Conservation (phyloP, 2,888 invertebrate genomes). For the Drosophila tanythrix region DNA sequence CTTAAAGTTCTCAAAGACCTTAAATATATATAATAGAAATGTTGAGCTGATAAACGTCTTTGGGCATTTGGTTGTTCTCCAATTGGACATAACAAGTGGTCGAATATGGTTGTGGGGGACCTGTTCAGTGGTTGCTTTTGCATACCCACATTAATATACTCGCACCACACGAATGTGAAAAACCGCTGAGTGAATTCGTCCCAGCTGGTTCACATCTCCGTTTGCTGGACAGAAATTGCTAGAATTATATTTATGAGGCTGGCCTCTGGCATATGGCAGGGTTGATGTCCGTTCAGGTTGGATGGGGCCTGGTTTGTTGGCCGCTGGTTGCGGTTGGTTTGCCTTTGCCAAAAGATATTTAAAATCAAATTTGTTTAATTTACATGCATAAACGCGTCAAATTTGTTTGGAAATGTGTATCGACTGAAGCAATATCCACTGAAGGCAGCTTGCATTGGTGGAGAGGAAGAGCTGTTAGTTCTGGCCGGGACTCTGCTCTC, state of each 20-base stretch:
- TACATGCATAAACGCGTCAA: conserved; percentile 81
- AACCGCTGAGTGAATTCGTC: conserved; percentile 40
- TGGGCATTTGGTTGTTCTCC: neutral
- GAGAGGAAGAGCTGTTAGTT: conserved; percentile 10
- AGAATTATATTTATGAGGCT: conserved; percentile 62
- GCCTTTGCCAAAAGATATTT: conserved; percentile 73
- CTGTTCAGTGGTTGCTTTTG: conserved; percentile 18
- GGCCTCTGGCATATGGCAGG: conserved; percentile 49
- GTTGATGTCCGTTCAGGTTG: conserved; percentile 8
- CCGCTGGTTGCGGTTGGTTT: conserved; percentile 31
- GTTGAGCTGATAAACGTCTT: neutral
- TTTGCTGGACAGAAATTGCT: conserved; percentile 23
- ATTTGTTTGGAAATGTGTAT: conserved; percentile 75
- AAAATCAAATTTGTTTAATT: conserved; percentile 81
- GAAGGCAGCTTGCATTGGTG: neutral
- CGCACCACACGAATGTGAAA: conserved; percentile 30
- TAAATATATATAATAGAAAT: neutral
- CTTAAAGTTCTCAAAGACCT: too few species aligned
- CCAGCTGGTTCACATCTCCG: conserved; percentile 36
- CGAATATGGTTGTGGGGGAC: neutral
- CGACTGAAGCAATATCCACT: conserved; percentile 58
- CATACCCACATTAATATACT: conserved; percentile 37
- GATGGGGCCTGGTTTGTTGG: conserved; percentile 29
- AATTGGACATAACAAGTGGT: neutral
- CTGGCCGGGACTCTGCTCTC: conserved; percentile 18